Base-by-base conservation (phyloP, 2,797 vertebrate genomes). In the Gephyroberyx darwinii region DNA sequence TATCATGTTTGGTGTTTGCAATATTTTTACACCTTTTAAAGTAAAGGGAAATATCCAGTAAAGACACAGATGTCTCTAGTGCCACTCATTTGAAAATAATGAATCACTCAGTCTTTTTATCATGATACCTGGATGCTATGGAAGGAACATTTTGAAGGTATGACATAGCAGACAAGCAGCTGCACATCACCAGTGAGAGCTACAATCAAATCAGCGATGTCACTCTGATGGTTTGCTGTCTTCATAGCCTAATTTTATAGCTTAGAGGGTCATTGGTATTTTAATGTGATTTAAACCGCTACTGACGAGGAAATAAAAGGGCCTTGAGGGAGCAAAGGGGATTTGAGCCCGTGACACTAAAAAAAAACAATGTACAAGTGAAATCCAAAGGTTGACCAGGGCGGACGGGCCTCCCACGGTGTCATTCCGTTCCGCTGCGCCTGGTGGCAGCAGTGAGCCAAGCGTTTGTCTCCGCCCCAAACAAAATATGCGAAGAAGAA, bases 401-500 rank as follows among this genome's bases (percentile, higher is more conserved):
- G 10, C 8, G 8, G 37, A 10, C 10, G 9, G 8, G 5, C 55
- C 14, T n/a, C 4, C 19, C 55, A 3, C 30, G 5, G 5, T n/a
- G 6, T n/a, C 13, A 4, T 8, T 6, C 6, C 0, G 0, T 0
- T 4, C 3, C 85, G 5, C 35, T 45, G n/a, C 62, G 16, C 13
- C 12, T 12, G 85, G 81, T 43, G 90, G 91, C 88, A 84, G 86
- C 75, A 86, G 58, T 4, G 31, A 48, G 26, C 0, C 2, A 5
- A 4, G 1, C 2, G 1, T 33, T 47, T 30, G 61, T 80, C 71
- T 64, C 81, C 71, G 58, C 75, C 86, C 71, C 2, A 1, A 53
- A 65, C 9, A 76, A 76, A 80, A 80, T 0, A 53, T 5, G 12
- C 8, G 14, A 73, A 0, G 82, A 92, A 85, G 88, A 89, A 82